These are phyloP conservation scores for Lanius ludovicianus DNA, from an alignment of 2,113 vertebrate species.

Conservation along the genomic window DNA sequence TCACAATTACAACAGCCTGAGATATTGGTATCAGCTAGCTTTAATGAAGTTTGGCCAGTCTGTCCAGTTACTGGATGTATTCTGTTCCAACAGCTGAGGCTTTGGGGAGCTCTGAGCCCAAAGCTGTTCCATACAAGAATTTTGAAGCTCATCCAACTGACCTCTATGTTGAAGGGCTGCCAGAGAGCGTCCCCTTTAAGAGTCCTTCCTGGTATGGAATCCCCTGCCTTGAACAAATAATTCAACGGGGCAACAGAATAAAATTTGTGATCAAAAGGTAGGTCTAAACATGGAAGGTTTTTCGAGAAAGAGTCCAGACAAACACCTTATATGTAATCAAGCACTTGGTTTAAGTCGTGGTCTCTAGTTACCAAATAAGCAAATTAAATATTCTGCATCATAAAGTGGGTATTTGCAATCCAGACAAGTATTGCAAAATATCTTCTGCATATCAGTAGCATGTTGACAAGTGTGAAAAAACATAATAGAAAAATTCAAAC, in stretches of 20 bases:
- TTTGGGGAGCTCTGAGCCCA: conserved; percentile 75
- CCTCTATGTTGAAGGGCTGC: conserved; percentile 79
- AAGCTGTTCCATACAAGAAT: conserved; percentile 79
- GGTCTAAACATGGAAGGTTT: not conserved
- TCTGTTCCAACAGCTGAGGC: conserved; percentile 70
- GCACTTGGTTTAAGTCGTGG: not conserved
- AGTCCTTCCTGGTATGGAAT: conserved; percentile 83
- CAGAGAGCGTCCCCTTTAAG: conserved; percentile 78
- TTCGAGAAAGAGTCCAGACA: not conserved
- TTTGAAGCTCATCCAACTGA: conserved; percentile 78
- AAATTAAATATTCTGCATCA: not conserved
- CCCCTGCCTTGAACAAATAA: conserved; percentile 79
- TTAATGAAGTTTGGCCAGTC: not conserved
- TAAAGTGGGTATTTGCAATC: not conserved
- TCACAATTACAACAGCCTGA: not conserved
- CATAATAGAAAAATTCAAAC: not conserved
- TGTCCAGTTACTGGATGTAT: not conserved
- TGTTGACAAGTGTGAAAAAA: not conserved
- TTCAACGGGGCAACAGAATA: conserved; percentile 72
- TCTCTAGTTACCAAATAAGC: not conserved
- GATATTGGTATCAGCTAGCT: not conserved
- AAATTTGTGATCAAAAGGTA: conserved; percentile 83
- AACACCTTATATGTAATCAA: not conserved
- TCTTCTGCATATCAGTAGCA: not conserved
- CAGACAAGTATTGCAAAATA: not conserved